A percentile compares a stretch with the other conserved stretches of the same genome.
phyloP scores from a whole-genome alignment of 2,797 vertebrate species.

The Smutsia temminckii region DNA sequence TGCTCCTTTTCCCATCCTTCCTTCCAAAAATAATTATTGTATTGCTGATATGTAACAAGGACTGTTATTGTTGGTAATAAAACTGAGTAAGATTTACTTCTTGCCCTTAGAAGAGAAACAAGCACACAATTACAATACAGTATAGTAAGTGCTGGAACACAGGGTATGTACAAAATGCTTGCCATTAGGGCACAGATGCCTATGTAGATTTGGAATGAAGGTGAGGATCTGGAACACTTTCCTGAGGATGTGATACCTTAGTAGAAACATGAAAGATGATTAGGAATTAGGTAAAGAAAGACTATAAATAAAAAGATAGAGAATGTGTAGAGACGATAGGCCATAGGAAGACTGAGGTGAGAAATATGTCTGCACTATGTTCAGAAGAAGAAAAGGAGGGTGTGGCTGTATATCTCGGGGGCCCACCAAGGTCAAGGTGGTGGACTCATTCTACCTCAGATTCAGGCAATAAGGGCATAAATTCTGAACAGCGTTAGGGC shows the following conservation, averaged over 20 bases:
- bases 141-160: rapidly evolving
- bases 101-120: neutral
- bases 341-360: neutral
- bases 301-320: neutral
- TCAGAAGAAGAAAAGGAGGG: neutral
- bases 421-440: rapidly evolving
- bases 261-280: neutral
- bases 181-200: rapidly evolving
- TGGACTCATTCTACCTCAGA: rapidly evolving
- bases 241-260: neutral
- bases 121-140: neutral
- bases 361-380: rapidly evolving
- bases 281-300: neutral
- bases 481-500: neutral
- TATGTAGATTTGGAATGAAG: neutral
- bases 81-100: neutral
- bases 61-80: neutral
- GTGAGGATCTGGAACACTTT: neutral
- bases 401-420: rapidly evolving
- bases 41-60: neutral
- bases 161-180: neutral
- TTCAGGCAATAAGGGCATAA: neutral
- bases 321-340: neutral
- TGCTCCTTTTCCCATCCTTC: neutral
- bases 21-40: neutral